Base-by-base conservation (phyloP, 2,888 invertebrate genomes). In the Electrophaes corylata region DNA sequence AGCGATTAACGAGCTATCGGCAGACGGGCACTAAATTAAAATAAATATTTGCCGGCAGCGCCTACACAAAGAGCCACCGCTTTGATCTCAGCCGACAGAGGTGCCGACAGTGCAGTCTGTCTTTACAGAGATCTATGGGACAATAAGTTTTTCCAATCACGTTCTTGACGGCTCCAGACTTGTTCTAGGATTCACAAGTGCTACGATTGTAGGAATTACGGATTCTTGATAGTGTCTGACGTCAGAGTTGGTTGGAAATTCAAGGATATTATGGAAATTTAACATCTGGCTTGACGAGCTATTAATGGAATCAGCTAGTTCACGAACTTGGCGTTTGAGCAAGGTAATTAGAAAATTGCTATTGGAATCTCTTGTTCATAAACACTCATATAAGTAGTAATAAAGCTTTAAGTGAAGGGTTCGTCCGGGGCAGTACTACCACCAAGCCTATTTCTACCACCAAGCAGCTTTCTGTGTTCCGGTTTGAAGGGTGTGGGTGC, bases 1-100 rank as follows among this genome's bases (percentile, higher is more conserved):
- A 90, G 80, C 87, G 84, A 90, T 90, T 88, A 91, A 90, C 86
- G 86, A 88, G 81, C 80, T 76, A 85, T 87, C 87, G 84, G 75
- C 78, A 78, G 67, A 76, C 80, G 85, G 77, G 79, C 88, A 84
- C 86, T 90, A 89, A 90, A 91, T 91, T 91, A 91, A 91, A 91
- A 91, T 90, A 91, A 91, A 91, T 91, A 91, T 91, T 91, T 87
- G 86, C 88, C 76, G 83, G 80, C 85, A 78, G 83, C 83, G 84
- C 84, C 77, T 73, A 77, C 78, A 81, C 82, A 78, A 83, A 83
- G 83, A 86, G 81, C 70, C 73, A 62, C 70, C 75, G 75, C 90
- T 88, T 90, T 91, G 76, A 88, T 79, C 75, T 83, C 37, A 65
- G 78, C 91, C 91, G 91, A 89, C 91, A 90, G 83, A 89, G 87